These are phyloP conservation scores for Drosophila bifasciata DNA, from an alignment of 1,140 invertebrate genomes.

Conservation along the genomic window DNA sequence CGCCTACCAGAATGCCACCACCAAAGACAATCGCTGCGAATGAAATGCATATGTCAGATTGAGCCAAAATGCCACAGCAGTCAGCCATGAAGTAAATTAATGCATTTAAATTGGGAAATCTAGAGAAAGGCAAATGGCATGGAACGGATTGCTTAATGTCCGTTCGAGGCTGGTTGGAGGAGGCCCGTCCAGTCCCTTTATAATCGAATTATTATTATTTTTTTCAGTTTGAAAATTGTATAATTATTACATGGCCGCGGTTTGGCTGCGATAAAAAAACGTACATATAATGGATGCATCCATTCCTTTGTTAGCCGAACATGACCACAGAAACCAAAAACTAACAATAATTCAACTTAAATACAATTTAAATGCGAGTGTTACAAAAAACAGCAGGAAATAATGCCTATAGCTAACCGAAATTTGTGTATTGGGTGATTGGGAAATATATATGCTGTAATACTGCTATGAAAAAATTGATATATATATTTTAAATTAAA, in stretches of 20 bases:
- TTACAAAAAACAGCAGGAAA: conserved; percentile 27
- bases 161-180: too few species aligned
- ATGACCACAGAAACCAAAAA: conserved; percentile 55
- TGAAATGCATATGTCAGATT: conserved; percentile 52
- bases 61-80: conserved; percentile 24
- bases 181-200: neutral
- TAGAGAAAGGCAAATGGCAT: neutral
- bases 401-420: conserved; percentile 29
- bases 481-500: conserved; percentile 44
- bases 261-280: conserved; percentile 3
- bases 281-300: neutral
- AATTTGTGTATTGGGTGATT: conserved; percentile 46
- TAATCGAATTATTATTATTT: conserved; percentile 9
- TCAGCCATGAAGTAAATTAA: conserved; percentile 36
- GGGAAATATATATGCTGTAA: neutral
- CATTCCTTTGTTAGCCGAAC: conserved; percentile 23
- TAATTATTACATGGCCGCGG: neutral
- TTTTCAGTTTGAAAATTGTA: conserved; percentile 23
- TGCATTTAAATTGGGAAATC: conserved; percentile 21
- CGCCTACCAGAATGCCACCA: neutral
- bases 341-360: conserved; percentile 63
- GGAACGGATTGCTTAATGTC: too few species aligned
- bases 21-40: conserved; percentile 41
- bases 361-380: conserved; percentile 23
- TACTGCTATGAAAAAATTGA: conserved; percentile 16